A percentile compares a stretch with the other conserved stretches of the same genome.
These are phyloP conservation scores for Drosophila hamatofila DNA, from an alignment of 2,888 invertebrate species.

Conservation along the genomic window DNA sequence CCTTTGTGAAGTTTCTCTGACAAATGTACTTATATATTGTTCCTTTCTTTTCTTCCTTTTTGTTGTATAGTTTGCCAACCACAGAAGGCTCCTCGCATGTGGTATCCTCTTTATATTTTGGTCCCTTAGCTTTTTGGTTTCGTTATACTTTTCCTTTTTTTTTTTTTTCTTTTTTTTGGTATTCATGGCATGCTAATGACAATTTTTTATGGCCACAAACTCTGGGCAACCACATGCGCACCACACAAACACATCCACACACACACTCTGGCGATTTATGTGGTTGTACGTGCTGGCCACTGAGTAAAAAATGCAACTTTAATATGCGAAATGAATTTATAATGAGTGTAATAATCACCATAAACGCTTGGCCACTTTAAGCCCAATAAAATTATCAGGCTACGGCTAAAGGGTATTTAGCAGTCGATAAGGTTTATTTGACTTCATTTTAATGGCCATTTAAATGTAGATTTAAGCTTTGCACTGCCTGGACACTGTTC, in stretches of 20 bases:
- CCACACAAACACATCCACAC: background rate
- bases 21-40: conserved; percentile 8
- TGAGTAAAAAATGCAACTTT: conserved; percentile 10
- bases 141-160: background rate
- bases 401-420: background rate
- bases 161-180: conserved; percentile 1
- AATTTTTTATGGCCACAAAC: conserved; percentile 18
- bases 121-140: conserved; percentile 9
- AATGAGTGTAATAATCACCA: background rate
- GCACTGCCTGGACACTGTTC: background rate
- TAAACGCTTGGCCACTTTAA: background rate
- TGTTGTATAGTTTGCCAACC: background rate
- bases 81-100: background rate
- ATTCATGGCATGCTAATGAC: conserved; percentile 38
- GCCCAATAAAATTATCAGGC: background rate
- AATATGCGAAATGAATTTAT: conserved; percentile 3
- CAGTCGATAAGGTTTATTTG: background rate
- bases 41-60: background rate
- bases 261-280: conserved; percentile 13
- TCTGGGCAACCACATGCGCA: conserved; percentile 9
- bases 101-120: background rate
- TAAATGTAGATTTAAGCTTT: conserved; percentile 3
- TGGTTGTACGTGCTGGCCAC: conserved; percentile 12
- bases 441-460: background rate
- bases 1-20: background rate